Conservation (phyloP, 2,888 invertebrate genomes). For the Conchocele bisecta region DNA sequence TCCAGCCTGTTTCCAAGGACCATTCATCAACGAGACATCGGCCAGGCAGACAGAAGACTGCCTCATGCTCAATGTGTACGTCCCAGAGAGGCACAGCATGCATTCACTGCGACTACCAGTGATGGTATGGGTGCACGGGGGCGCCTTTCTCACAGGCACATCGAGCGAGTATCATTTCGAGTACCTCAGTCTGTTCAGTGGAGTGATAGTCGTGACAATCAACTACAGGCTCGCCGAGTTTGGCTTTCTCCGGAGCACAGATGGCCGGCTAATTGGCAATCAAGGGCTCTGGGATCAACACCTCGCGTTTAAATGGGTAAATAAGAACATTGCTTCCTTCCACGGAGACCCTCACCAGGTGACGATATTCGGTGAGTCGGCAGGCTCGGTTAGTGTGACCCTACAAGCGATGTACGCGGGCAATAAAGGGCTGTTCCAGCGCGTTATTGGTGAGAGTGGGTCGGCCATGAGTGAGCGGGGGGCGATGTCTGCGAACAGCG, state of each 20-base stretch:
- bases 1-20: slow-evolving; percentile 23
- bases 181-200: background rate
- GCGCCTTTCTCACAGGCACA: slow-evolving; percentile 33
- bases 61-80: slow-evolving; percentile 40
- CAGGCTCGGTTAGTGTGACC: slow-evolving; percentile 39
- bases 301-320: slow-evolving; percentile 50
- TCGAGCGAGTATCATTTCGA: slow-evolving; percentile 3
- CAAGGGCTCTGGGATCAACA: slow-evolving; percentile 57
- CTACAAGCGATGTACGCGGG: slow-evolving; percentile 48
- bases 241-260: slow-evolving; percentile 37
- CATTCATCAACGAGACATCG: background rate
- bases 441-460: slow-evolving; percentile 49
- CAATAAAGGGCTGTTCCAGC: slow-evolving; percentile 37
- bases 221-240: slow-evolving; percentile 50
- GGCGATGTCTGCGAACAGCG: background rate
- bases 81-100: slow-evolving; percentile 18
- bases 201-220: slow-evolving; percentile 45
- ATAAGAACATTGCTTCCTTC: slow-evolving; percentile 43
- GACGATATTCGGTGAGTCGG: slow-evolving; percentile 53
- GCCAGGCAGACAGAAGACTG: slow-evolving; percentile 33
- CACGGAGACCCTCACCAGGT: slow-evolving; percentile 34
- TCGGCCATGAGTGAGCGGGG: slow-evolving; percentile 25
- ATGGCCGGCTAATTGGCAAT: slow-evolving; percentile 34
- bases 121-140: slow-evolving; percentile 53
- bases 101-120: slow-evolving; percentile 30